Evolutionary conservation across 1,140 invertebrate species (phyloP).

Genomic region (Polypedilum vanderplanki): DNA sequence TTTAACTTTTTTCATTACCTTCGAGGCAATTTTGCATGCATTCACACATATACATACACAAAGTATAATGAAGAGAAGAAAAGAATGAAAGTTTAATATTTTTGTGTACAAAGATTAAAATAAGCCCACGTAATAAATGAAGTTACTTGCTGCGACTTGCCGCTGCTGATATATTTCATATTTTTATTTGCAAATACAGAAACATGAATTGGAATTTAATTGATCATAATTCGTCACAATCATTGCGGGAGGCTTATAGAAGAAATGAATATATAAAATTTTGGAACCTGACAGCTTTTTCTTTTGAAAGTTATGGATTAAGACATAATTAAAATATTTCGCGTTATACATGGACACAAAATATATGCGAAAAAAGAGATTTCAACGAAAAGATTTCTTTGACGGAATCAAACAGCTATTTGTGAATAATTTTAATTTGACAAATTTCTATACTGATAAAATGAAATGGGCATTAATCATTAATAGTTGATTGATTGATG

Average conservation of each 20-base stretch:
- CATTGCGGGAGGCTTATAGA: background rate
- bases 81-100: background rate
- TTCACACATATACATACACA: background rate
- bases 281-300: background rate
- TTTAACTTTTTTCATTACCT: background rate
- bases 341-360: too few species aligned
- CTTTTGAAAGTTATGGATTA: slow-evolving; percentile 13
- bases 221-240: slow-evolving; percentile 12
- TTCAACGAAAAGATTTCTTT: too few species aligned
- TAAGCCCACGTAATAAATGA: background rate
- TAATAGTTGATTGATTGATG: too few species aligned
- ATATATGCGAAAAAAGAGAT: too few species aligned
- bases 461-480: too few species aligned
- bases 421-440: too few species aligned
- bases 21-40: background rate
- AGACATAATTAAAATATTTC: background rate
- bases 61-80: background rate
- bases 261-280: background rate
- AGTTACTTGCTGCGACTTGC: background rate
- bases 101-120: background rate
- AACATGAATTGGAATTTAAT: slow-evolving; percentile 14
- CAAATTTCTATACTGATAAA: too few species aligned
- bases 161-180: background rate
- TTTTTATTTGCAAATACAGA: slow-evolving; percentile 5
- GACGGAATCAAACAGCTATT: too few species aligned